Evolutionary conservation across 2,797 vertebrate genomes (phyloP), one percentile per base, ranked within the genome.

Genomic region (Muscicapa comitata): DNA sequence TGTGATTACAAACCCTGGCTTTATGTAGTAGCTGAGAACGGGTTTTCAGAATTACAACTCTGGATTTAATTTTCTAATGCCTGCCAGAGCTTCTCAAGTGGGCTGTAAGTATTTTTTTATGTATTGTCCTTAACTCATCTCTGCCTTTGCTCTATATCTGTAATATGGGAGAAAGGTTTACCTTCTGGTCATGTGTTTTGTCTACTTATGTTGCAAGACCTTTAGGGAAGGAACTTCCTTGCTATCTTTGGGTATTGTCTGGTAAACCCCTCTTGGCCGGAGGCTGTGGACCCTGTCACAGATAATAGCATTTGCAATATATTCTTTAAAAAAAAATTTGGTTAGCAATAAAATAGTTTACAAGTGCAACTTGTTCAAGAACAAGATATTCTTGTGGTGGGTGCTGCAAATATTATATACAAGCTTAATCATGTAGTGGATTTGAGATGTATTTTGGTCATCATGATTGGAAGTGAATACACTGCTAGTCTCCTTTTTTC

Each of bases 31-130:
- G 51, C 58, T 66, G 86, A 82, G 51, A 78, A 84, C 0, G 6
- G 12, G 21, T 31, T 89, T 92, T 62, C 26, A 37, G 71, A 85
- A 85, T 75, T 57, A 18, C 51, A 82, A 0, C 38, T 74, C 74
- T 71, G 63, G 43, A 71, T 89, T 93, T 70, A 66, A 79, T 55
- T 85, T 94, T 70, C 63, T 87, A 10, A 48, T 47, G 24, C 73
- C 74, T 93, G 38, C 40, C 50, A 65, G 54, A 81, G 50, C 47
- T 74, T 76, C 72, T 86, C 29, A 66, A 54, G 70, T 59, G 53
- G 57, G 31, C 57, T 0, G 20, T 94, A 86, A 94, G 75, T 93
- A 85, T 13, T 73, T 84, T 90, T 82, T 92, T 31, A 58, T 3
- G 0, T 37, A 3, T 53, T 72, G 11, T 65, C 77, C 66, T 81